Conservation (phyloP, 2,888 invertebrate species). For the Diadegma fenestrale region DNA sequence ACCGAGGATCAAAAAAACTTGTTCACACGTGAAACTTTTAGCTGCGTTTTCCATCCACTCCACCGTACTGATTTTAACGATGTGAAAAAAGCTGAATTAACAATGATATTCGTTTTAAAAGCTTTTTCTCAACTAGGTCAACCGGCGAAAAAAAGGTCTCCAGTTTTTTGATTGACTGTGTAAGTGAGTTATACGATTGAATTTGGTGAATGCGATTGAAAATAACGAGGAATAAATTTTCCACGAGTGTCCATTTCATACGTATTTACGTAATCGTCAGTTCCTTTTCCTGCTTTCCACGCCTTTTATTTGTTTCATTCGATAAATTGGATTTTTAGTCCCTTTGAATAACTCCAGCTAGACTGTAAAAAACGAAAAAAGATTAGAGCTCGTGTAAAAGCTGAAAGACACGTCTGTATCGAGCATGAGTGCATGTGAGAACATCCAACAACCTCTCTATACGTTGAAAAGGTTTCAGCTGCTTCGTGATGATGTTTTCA, state of each 20-base stretch:
- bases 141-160: neutral
- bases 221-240: conserved; percentile 54
- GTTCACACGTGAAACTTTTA: neutral
- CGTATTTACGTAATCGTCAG: conserved; percentile 26
- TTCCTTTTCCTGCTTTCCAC: neutral
- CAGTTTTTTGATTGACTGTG: conserved; percentile 10
- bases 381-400: conserved; percentile 38
- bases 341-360: conserved; percentile 29
- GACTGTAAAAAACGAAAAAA: conserved; percentile 19
- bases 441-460: neutral
- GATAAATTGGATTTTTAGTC: conserved; percentile 54
- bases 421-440: neutral
- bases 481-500: neutral
- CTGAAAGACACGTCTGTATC: conserved; percentile 41
- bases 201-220: conserved; percentile 38
- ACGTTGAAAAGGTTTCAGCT: neutral
- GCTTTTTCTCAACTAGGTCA: conserved; percentile 23
- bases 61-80: neutral
- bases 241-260: conserved; percentile 7
- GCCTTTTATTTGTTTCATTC: conserved; percentile 33
- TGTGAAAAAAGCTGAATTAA: neutral
- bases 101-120: conserved; percentile 5
- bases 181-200: conserved; percentile 41
- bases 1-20: neutral
- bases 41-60: neutral